Evolutionary conservation across 1,140 invertebrate species (phyloP).

Genomic region (Caenorhabditis remanei): DNA sequence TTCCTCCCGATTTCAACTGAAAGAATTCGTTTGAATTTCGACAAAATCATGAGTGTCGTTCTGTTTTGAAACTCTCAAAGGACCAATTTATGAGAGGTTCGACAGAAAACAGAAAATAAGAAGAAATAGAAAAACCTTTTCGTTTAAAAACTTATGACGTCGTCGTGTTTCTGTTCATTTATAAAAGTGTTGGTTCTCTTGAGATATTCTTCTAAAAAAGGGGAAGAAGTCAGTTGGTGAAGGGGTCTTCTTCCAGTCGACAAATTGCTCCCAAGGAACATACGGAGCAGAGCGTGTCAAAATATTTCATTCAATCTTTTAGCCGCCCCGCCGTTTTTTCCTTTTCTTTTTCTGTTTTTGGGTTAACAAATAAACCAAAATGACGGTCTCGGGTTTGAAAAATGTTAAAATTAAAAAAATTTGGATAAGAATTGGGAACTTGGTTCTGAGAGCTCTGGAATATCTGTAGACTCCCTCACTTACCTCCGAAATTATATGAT

Average conservation of each 20-base stretch:
- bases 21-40: constrained; percentile 51
- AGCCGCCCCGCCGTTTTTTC: not conserved
- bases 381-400: not conserved
- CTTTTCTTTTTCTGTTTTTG: not conserved
- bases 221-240: not conserved
- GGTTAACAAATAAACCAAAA: not conserved
- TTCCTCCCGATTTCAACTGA: constrained; percentile 67
- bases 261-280: constrained; percentile 47
- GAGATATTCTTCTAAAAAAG: constrained; percentile 40
- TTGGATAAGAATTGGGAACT: no score
- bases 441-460: not conserved
- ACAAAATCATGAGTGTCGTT: constrained; percentile 14
- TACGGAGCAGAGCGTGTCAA: constrained; percentile 9
- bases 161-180: constrained; percentile 82
- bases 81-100: constrained; percentile 81
- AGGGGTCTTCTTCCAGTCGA: constrained; percentile 7
- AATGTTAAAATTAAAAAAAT: no score
- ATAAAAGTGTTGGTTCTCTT: constrained; percentile 79
- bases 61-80: constrained; percentile 6
- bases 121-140: constrained; percentile 47
- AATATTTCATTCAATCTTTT: constrained; percentile 51
- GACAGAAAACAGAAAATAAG: not conserved
- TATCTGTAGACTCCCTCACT: not conserved
- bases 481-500: constrained; percentile 70
- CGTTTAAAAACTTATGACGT: constrained; percentile 79